Evolutionary conservation across 2,113 vertebrate genomes (phyloP), one percentile per base, ranked within the genome.

Genomic region (Amphiprion ocellaris): DNA sequence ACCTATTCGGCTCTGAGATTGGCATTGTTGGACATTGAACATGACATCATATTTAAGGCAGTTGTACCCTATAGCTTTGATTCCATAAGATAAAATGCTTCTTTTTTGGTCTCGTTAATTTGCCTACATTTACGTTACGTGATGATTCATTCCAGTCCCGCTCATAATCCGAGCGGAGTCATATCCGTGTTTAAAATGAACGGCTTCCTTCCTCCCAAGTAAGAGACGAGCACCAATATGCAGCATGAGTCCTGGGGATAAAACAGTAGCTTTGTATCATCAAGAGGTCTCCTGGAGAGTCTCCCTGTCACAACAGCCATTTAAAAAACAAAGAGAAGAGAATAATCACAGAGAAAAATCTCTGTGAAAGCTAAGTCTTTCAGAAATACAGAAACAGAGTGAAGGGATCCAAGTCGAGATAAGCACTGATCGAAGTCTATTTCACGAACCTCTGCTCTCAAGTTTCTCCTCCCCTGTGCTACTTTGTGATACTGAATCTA

Each of bases 391-490:
- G 63, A 74, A 61, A 69, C 14, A 63, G 54, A 65, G 46, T 21
- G 54, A 69, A 60, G 59, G 71, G 39, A 81, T 75, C 67, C 68
- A 12, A 81, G 66, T 79, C 17, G 53, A 74, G 61, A 82, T 83
- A 76, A 58, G 41, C 14, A 19, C 59, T 69, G 79, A 89, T 84
- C 64, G 12, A 91, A 82, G 81, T 78, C 74, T 77, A 4, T 77
- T 86, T 84, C 74, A 56, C 67, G 88, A 88, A 84, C 47, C 58
- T 82, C 79, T 62, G 39, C 69, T 68, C 79, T 66, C n/a, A 69
- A 83, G 26, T 54, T 78, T 73, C 66, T 74, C 56, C 55, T 58
- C 33, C 23, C 50, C 60, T 76, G 55, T 64, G 0, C 54, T 6
- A 71, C 61, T 72, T 69, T 85, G 55, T 26, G 56, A 76, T 79